Percentiles rank a stretch among this genome's conserved stretches.
phyloP scores from a whole-genome alignment of 2,113 vertebrate genomes.

The Zapornia atra region DNA sequence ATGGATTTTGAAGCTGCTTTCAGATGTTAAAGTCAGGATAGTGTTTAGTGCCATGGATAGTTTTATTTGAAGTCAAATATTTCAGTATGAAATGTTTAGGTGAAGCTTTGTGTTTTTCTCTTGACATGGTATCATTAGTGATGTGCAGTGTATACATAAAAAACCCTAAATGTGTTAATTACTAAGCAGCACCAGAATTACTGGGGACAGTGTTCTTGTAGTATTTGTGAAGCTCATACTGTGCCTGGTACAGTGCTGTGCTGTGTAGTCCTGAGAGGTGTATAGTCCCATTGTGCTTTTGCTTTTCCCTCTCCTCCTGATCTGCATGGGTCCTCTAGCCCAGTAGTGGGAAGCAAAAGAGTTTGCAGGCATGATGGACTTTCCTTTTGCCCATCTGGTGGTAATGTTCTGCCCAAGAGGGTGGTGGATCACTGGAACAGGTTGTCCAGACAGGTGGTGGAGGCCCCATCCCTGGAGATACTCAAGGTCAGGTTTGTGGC shows the following conservation, averaged over 20 bases:
- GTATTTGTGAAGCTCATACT: fast-evolving
- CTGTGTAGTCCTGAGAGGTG: fast-evolving
- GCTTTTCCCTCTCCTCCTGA: not conserved
- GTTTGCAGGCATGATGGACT: not conserved
- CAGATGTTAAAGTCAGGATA: not conserved
- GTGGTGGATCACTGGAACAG: not conserved
- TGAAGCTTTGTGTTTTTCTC: not conserved
- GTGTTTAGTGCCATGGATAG: not conserved
- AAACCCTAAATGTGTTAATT: not conserved
- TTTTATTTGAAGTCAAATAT: not conserved
- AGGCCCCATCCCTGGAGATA: no score
- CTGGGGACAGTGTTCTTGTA: not conserved
- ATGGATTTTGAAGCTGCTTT: not conserved
- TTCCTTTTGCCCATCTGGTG: not conserved
- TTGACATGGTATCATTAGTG: not conserved
- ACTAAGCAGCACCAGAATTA: not conserved
- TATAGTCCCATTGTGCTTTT: not conserved
- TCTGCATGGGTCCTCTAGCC: not conserved
- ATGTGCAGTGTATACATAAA: not conserved
- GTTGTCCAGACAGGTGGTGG: no score
- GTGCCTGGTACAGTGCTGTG: not conserved
- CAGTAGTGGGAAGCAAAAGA: not conserved
- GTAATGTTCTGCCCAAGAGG: not conserved
- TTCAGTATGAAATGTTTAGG: not conserved
- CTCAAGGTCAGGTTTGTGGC: no score